Evolutionary conservation across 2,888 invertebrate genomes (phyloP).

Genomic region (Maniola hyperantus): DNA sequence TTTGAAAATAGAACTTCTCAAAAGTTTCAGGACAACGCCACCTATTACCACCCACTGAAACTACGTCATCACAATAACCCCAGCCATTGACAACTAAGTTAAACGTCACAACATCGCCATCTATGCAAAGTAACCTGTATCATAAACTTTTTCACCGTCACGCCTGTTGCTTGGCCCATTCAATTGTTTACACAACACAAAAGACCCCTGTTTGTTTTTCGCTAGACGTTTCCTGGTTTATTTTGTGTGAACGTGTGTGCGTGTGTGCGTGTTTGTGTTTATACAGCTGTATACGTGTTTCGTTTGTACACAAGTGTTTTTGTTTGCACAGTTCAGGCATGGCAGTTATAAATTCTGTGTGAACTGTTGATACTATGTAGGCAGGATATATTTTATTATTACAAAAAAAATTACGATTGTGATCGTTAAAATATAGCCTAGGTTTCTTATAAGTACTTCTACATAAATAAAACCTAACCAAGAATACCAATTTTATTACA

Average conservation of each 20-base stretch:
- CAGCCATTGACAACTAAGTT: conserved; percentile 9
- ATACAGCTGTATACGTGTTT: conserved; percentile 72
- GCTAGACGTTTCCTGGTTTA: conserved; percentile 83
- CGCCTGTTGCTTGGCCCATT: conserved; percentile 76
- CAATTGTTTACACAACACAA: conserved; percentile 82
- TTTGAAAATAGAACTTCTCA: neutral
- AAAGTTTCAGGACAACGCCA: conserved; percentile 38
- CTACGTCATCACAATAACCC: conserved; percentile 16
- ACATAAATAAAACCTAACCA: too few relatives aligned
- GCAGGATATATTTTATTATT: conserved; percentile 11
- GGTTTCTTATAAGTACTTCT: neutral
- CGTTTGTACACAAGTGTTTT: conserved; percentile 75
- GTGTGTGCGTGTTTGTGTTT: conserved; percentile 64
- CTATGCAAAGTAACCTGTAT: conserved; percentile 66
- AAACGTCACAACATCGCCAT: conserved; percentile 49
- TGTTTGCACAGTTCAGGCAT: conserved; percentile 64
- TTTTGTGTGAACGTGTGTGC: conserved; percentile 67
- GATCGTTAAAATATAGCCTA: neutral
- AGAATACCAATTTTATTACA: too few relatives aligned
- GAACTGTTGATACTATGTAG: conserved; percentile 29
- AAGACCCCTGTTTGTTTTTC: conserved; percentile 83
- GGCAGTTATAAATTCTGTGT: conserved; percentile 69
- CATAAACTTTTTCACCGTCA: conserved; percentile 67
- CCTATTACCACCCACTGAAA: conserved; percentile 47
- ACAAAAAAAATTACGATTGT: neutral